Evolutionary conservation across 1,140 invertebrate genomes (phyloP).

Genomic region (Musca vetustissima): DNA sequence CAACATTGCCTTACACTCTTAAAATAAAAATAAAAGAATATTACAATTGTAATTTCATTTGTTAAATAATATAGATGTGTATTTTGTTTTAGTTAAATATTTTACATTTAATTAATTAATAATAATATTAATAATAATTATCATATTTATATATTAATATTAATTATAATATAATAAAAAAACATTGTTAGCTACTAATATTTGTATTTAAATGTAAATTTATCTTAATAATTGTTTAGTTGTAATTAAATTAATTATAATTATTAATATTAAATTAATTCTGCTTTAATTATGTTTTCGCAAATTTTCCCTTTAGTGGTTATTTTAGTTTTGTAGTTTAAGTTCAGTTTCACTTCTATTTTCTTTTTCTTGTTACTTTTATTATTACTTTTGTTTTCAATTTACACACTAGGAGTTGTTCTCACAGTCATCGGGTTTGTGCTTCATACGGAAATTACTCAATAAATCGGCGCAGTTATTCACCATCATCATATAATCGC

Average conservation of each 20-base stretch:
- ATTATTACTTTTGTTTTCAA: not conserved
- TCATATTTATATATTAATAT: not conserved
- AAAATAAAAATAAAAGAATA: no score
- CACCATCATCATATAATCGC: conserved; percentile 56
- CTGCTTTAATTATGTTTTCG: not conserved
- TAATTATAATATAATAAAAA: conserved; percentile 4
- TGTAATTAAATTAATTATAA: not conserved
- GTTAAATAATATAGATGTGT: conserved; percentile 3
- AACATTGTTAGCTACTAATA: not conserved
- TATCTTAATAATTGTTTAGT: conserved; percentile 14
- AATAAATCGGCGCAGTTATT: conserved; percentile 56
- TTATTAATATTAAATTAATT: not conserved
- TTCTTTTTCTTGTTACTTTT: not conserved
- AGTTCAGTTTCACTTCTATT: not conserved
- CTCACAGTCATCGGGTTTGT: conserved; percentile 56
- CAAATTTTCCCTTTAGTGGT: not conserved
- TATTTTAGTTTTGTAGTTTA: conserved; percentile 9
- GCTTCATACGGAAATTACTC: conserved; percentile 55
- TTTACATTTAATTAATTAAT: conserved; percentile 5
- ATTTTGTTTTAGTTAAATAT: not conserved
- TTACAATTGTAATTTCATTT: no score
- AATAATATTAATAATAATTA: not conserved
- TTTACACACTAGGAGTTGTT: conserved; percentile 55
- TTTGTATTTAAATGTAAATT: no score
- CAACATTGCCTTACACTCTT: no score